Conservation (phyloP, 2,888 invertebrate genomes). For the Zonitis immaculata region DNA sequence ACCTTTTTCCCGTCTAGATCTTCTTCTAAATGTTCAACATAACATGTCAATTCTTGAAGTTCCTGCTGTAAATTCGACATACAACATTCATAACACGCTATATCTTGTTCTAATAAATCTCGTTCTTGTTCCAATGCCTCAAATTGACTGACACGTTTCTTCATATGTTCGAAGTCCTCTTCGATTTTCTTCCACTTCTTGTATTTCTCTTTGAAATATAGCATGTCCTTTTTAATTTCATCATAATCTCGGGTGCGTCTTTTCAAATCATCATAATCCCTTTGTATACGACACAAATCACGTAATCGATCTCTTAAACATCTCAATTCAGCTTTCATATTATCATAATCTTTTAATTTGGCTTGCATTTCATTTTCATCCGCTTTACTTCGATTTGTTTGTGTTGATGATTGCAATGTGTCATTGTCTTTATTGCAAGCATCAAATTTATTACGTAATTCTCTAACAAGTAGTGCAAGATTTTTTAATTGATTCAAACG, state of each 20-base stretch:
- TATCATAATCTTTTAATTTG: slow-evolving; percentile 18
- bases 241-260: slow-evolving; percentile 35
- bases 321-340: slow-evolving; percentile 40
- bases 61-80: slow-evolving; percentile 57
- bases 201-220: slow-evolving; percentile 41
- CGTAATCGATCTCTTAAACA: slow-evolving; percentile 29
- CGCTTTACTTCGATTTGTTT: neutral
- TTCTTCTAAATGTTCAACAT: slow-evolving; percentile 52
- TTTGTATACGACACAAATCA: slow-evolving; percentile 36
- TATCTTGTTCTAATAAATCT: slow-evolving; percentile 50
- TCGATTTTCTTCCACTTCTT: slow-evolving; percentile 37
- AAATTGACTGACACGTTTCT: slow-evolving; percentile 37
- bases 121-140: slow-evolving; percentile 50
- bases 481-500: slow-evolving; percentile 32
- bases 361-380: slow-evolving; percentile 15
- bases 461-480: slow-evolving; percentile 30
- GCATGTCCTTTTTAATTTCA: slow-evolving; percentile 42
- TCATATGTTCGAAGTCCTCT: slow-evolving; percentile 36
- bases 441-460: slow-evolving; percentile 24
- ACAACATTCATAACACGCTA: slow-evolving; percentile 55
- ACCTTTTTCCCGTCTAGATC: too few species aligned
- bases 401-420: neutral
- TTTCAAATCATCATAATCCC: slow-evolving; percentile 38
- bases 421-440: neutral
- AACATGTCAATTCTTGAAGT: slow-evolving; percentile 53